Evolutionary conservation across 2,797 vertebrate species (phyloP), one percentile per base, ranked within the genome.

Genomic region (Ataeniobius toweri): DNA sequence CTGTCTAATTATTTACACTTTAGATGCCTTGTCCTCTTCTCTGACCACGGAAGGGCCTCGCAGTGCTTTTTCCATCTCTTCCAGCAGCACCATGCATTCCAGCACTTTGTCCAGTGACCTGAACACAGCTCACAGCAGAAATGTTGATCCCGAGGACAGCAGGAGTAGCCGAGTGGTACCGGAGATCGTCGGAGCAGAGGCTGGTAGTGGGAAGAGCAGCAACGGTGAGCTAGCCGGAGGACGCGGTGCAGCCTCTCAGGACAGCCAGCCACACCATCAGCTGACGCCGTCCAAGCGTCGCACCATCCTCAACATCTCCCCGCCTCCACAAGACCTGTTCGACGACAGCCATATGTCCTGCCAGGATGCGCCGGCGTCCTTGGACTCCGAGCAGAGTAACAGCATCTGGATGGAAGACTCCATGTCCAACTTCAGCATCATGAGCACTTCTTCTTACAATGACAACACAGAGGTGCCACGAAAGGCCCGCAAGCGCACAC

Each of bases 391-490:
- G 86, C 98, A 99, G 93, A 99, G 98, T 94, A 97, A 94, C 97
- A 99, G 95, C 95, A 98, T 99, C 92, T 99, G 98, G 98, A 97
- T 97, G 93, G 98, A 99, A 80, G 98, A 99, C 93, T 99, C 98
- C 22, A 95, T 97, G 87, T 99, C 98, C 86, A 99, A 99, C 96
- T 99, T 99, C 93, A 99, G 98, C 93, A 95, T 98, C 90, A 96
- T 97, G 94, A 99, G 98, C 94, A 95, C 95, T 84, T 96, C 94
- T 90, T 98, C 98, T 86, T 99, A 99, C 96, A 99, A 99, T 86
- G 98, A 99, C 96, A 99, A 99, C 96, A 99, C 97, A 73, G 98
- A 98, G 94, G 98, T 98, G 90, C 98, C 98, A 85, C 96, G 98
- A 90, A 99, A 99, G 95, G 99, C 98, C 77, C 97, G 98, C 85